phyloP scores from a whole-genome alignment of 2,888 invertebrate genomes.

The Troides helena region DNA sequence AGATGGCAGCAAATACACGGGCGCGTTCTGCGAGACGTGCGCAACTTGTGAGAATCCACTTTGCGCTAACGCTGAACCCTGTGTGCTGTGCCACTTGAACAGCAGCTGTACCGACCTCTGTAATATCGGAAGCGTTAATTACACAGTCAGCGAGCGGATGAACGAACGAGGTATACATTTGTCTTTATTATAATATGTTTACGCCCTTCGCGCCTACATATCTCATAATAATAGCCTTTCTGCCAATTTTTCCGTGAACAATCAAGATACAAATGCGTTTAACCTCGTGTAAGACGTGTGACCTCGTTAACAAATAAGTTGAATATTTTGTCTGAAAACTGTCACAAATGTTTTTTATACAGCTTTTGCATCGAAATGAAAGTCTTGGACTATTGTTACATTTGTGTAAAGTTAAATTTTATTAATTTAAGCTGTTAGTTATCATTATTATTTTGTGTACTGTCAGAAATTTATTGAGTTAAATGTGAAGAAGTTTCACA shows the following conservation, averaged over 20 bases:
- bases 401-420: neutral
- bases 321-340: neutral
- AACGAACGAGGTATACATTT: constrained; percentile 30
- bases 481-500: no score
- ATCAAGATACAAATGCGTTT: neutral
- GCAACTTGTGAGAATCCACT: constrained; percentile 71
- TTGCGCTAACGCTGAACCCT: constrained; percentile 74
- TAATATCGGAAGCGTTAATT: constrained; percentile 56
- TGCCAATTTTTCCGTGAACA: neutral
- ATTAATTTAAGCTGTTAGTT: no score
- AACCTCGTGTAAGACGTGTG: neutral
- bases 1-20: constrained; percentile 57
- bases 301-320: neutral
- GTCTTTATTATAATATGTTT: neutral
- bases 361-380: neutral
- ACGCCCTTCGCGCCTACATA: neutral
- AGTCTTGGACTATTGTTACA: neutral
- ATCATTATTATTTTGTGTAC: no score
- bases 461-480: no score
- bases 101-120: constrained; percentile 59
- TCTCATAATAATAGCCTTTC: neutral
- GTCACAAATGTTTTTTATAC: neutral
- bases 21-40: constrained; percentile 77
- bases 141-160: constrained; percentile 55
- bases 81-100: constrained; percentile 62